A percentile compares a stretch with the other conserved stretches of the same genome.
phyloP scores from a whole-genome alignment of 2,888 invertebrate species.

The Sphaeridia pumilis region DNA sequence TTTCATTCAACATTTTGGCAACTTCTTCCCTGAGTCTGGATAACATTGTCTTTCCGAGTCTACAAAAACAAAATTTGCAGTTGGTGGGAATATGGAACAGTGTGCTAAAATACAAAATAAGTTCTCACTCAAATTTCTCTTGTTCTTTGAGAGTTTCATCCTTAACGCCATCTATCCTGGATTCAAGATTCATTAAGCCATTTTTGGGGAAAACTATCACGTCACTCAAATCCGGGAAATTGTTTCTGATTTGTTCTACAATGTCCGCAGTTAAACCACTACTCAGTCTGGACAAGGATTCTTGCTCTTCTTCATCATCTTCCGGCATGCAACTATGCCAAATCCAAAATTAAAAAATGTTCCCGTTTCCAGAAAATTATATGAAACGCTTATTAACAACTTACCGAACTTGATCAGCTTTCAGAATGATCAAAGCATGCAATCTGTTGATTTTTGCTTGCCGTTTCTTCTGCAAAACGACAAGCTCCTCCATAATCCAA shows the following conservation, averaged over 20 bases:
- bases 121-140: slow-evolving; percentile 7
- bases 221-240: slow-evolving; percentile 26
- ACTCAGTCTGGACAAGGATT: too few relatives aligned
- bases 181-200: slow-evolving; percentile 21
- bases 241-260: slow-evolving; percentile 20
- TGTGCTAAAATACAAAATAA: background rate
- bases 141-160: slow-evolving; percentile 20
- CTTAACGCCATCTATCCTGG: slow-evolving; percentile 23
- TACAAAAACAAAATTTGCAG: background rate
- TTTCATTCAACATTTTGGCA: slow-evolving; percentile 21
- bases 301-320: slow-evolving; percentile 20
- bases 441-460: slow-evolving; percentile 69
- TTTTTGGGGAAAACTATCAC: slow-evolving; percentile 30
- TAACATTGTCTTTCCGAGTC: slow-evolving; percentile 20
- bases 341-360: too few relatives aligned
- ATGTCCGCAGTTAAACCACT: too few relatives aligned
- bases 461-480: slow-evolving; percentile 50
- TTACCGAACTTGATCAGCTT: slow-evolving; percentile 56
- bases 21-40: slow-evolving; percentile 24
- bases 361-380: slow-evolving; percentile 1
- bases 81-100: background rate
- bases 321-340: too few relatives aligned
- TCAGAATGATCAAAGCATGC: slow-evolving; percentile 54
- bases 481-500: slow-evolving; percentile 29
- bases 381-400: slow-evolving; percentile 35